Evolutionary conservation across 1,140 invertebrate genomes (phyloP).

Genomic region (Sweltsa coloradensis): DNA sequence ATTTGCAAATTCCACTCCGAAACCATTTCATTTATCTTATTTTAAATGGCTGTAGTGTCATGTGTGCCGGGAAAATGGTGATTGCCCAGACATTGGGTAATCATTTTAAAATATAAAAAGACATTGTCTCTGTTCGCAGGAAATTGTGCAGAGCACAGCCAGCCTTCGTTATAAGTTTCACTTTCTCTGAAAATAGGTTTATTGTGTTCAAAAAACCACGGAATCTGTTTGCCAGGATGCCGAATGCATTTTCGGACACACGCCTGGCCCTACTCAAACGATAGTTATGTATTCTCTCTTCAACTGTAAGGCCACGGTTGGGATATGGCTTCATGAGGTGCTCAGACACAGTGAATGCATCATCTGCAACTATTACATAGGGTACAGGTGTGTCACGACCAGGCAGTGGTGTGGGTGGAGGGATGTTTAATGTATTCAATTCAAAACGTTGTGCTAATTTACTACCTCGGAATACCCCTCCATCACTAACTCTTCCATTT

Average conservation of each 20-base stretch:
- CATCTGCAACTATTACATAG: conserved; percentile 26
- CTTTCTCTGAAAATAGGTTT: neutral
- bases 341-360: conserved; percentile 27
- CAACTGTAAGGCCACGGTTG: conserved; percentile 9
- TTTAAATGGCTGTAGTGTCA: too few relatives aligned
- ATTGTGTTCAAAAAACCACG: conserved; percentile 22
- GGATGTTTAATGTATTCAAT: conserved; percentile 2
- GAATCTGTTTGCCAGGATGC: conserved; percentile 29
- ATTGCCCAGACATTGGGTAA: too few relatives aligned
- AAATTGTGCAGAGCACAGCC: neutral
- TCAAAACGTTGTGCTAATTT: conserved; percentile 16
- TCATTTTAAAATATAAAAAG: too few relatives aligned
- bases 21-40: too few relatives aligned
- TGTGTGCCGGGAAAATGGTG: too few relatives aligned
- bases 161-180: conserved; percentile 7
- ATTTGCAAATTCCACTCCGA: too few relatives aligned
- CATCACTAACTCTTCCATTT: conserved; percentile 28
- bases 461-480: conserved; percentile 24
- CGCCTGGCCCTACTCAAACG: conserved; percentile 16
- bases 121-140: neutral
- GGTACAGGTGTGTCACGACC: conserved; percentile 12
- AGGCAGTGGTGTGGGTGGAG: conserved; percentile 2
- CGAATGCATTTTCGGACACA: conserved; percentile 30
- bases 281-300: conserved; percentile 26
- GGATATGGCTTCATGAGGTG: conserved; percentile 27